phyloP scores from a whole-genome alignment of 2,888 invertebrate genomes.

The Ectobius pallidus region DNA sequence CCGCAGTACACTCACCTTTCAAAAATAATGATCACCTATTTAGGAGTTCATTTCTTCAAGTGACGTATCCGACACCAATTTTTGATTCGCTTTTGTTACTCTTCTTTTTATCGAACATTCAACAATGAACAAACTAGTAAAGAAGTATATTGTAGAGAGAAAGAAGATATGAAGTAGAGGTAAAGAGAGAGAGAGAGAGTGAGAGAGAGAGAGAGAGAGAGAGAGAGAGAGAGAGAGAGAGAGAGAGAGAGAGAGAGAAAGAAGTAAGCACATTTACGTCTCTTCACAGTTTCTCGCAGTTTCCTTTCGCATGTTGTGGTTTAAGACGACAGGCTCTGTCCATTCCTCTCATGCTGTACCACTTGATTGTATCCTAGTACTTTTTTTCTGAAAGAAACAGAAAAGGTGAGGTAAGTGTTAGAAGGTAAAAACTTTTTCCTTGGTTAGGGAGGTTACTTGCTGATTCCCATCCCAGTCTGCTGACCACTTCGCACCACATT shows the following conservation, averaged over 20 bases:
- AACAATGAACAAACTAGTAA: neutral
- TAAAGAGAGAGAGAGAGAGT: too few relatives aligned
- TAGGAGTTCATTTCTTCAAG: too few relatives aligned
- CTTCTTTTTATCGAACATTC: neutral
- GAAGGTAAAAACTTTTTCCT: conserved; percentile 4
- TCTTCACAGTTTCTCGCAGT: neutral
- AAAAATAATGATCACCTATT: too few relatives aligned
- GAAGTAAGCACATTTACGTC: conserved; percentile 4
- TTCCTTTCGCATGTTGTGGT: neutral
- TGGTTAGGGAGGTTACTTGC: neutral
- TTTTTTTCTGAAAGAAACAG: neutral
- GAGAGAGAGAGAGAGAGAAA: neutral
- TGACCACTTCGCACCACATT: conserved; percentile 19
- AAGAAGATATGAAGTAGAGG: too few relatives aligned
- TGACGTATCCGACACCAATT: neutral
- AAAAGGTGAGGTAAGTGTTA: neutral
- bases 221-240: too few relatives aligned
- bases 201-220: too few relatives aligned
- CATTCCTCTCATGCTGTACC: neutral
- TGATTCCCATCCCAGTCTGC: neutral
- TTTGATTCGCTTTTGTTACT: neutral
- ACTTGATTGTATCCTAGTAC: neutral
- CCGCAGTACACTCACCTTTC: too few relatives aligned
- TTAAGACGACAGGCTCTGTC: neutral
- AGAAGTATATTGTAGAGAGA: too few relatives aligned